A percentile compares a stretch with the other conserved stretches of the same genome.
phyloP scores from a whole-genome alignment of 2,797 vertebrate species.

The Ctenopoma kingsleyae region DNA sequence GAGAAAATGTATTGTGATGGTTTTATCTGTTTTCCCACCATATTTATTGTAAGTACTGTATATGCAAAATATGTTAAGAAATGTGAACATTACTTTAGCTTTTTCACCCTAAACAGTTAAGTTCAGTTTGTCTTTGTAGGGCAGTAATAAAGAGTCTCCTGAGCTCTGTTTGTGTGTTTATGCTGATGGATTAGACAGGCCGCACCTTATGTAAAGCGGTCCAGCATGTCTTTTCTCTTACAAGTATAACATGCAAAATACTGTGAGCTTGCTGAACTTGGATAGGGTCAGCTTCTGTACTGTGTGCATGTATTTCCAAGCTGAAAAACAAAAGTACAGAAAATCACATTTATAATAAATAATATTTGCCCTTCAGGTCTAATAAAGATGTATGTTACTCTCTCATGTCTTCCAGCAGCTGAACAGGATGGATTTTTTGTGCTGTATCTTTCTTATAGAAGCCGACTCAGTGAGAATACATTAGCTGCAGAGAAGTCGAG shows the following conservation, averaged over 20 bases:
- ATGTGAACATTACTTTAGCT: neutral
- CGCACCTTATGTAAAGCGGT: conserved; percentile 28
- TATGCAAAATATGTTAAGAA: neutral
- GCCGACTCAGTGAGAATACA: conserved; percentile 42
- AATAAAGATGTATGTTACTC: conserved; percentile 54
- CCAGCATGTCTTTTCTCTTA: conserved; percentile 13
- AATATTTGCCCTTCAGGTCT: conserved; percentile 24
- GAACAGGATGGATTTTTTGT: conserved; percentile 22
- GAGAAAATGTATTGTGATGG: too few relatives aligned
- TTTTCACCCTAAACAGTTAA: neutral
- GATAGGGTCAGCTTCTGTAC: neutral
- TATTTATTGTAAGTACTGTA: neutral
- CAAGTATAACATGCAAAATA: conserved; percentile 10
- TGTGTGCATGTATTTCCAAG: conserved; percentile 8
- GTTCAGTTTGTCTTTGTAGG: conserved; percentile 9
- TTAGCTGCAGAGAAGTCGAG: conserved; percentile 33
- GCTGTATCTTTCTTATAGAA: neutral
- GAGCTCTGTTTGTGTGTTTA: conserved; percentile 27
- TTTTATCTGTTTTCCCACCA: neutral
- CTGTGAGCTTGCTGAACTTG: conserved; percentile 14
- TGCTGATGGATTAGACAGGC: conserved; percentile 46
- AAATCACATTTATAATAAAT: conserved; percentile 26
- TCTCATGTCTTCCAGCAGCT: conserved; percentile 29
- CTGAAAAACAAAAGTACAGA: conserved; percentile 1
- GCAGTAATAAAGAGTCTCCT: conserved; percentile 13